Percentiles rank a stretch among this genome's conserved stretches.
phyloP scores from a whole-genome alignment of 2,797 vertebrate species.

The Morus bassanus region DNA sequence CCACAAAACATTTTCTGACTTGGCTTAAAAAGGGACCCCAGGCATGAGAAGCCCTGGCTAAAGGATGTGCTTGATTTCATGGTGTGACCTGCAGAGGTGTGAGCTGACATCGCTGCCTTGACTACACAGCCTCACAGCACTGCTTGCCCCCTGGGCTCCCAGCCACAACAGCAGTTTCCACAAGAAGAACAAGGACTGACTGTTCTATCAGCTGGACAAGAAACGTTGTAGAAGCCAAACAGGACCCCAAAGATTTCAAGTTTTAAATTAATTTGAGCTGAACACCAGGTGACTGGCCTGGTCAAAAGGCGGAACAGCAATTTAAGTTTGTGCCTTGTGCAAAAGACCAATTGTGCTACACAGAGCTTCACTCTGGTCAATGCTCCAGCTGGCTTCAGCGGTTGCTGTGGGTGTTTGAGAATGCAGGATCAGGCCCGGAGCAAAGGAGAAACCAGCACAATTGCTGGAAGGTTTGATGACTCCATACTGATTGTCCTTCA shows the following conservation, averaged over 20 bases:
- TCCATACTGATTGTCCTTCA: neutral
- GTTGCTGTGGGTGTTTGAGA: neutral
- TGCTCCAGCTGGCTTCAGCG: neutral
- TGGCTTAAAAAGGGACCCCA: neutral
- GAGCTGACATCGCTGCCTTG: neutral
- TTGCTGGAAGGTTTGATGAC: neutral
- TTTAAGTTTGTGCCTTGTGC: neutral
- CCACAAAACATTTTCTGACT: neutral
- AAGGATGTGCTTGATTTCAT: neutral
- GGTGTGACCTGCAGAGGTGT: neutral
- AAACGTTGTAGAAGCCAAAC: neutral
- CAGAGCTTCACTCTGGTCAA: neutral
- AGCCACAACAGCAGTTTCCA: neutral
- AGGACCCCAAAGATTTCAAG: neutral
- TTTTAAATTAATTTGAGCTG: neutral
- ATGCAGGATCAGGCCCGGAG: neutral
- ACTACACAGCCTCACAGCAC: neutral
- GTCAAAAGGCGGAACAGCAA: neutral
- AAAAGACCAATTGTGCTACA: neutral
- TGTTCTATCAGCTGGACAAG: neutral
- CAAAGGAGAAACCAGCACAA: neutral
- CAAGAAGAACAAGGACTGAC: neutral
- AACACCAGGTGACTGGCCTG: neutral
- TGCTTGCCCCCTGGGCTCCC: neutral
- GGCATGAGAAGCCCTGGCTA: neutral